Evolutionary conservation across 2,888 invertebrate genomes (phyloP).

Genomic region (Pseudoips prasinana): DNA sequence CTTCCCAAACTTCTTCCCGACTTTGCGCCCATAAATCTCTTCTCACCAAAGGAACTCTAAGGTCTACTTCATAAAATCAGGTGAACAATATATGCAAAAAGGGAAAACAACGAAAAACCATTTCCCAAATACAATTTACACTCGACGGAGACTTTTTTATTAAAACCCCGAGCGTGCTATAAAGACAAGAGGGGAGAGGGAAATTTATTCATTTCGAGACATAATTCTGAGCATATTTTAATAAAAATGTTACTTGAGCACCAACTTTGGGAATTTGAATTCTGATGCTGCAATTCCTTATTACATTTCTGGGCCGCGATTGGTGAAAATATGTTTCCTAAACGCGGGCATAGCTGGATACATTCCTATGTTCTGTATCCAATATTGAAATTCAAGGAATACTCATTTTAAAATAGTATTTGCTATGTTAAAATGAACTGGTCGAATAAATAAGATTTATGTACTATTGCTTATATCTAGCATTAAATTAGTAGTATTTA

Average conservation of each 20-base stretch:
- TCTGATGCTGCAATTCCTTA: constrained; percentile 38
- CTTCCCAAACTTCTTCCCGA: too few relatives aligned
- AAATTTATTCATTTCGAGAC: constrained; percentile 68
- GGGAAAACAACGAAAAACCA: constrained; percentile 34
- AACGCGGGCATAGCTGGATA: too few relatives aligned
- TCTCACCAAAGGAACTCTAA: constrained; percentile 4
- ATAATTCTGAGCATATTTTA: constrained; percentile 66
- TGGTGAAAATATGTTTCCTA: background rate
- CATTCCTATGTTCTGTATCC: too few relatives aligned
- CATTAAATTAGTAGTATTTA: too few relatives aligned
- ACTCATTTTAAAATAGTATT: too few relatives aligned
- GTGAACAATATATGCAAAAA: constrained; percentile 28
- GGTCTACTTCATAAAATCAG: constrained; percentile 26
- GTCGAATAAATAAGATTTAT: too few relatives aligned
- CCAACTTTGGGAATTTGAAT: constrained; percentile 35
- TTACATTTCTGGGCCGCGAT: constrained; percentile 18
- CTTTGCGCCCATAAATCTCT: constrained; percentile 13
- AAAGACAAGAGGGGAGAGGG: constrained; percentile 53
- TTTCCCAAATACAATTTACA: constrained; percentile 51
- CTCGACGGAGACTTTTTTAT: constrained; percentile 47
- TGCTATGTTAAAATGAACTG: too few relatives aligned
- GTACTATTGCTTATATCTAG: too few relatives aligned
- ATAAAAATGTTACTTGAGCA: constrained; percentile 51
- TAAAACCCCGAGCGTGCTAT: constrained; percentile 52
- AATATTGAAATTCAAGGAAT: too few relatives aligned